These are phyloP conservation scores for Eumerus sabulonum DNA, from an alignment of 2,888 invertebrate genomes.

Conservation along the genomic window DNA sequence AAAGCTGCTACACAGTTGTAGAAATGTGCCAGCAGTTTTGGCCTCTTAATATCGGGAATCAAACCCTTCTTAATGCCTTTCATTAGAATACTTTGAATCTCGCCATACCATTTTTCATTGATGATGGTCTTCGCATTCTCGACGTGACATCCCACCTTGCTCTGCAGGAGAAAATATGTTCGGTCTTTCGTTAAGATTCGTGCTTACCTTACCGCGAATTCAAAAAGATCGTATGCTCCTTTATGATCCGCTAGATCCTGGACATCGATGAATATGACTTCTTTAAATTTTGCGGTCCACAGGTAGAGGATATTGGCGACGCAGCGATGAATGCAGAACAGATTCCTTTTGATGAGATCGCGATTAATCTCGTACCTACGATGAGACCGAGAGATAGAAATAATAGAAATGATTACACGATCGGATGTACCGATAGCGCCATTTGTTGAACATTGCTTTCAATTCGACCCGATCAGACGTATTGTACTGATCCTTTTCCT, in stretches of 20 bases:
- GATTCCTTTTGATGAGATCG: slow-evolving; percentile 81
- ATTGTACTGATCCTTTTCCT: slow-evolving; percentile 63
- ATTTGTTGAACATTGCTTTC: slow-evolving; percentile 83
- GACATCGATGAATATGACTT: slow-evolving; percentile 73
- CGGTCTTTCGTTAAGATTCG: too few species aligned
- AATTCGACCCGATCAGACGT: slow-evolving; percentile 80
- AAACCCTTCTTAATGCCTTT: slow-evolving; percentile 84
- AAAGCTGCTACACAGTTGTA: slow-evolving; percentile 91
- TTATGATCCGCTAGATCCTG: slow-evolving; percentile 75
- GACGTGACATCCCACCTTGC: slow-evolving; percentile 81
- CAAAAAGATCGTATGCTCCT: slow-evolving; percentile 77
- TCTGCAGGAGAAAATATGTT: slow-evolving; percentile 72
- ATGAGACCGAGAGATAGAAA: neutral
- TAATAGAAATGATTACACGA: slow-evolving; percentile 1
- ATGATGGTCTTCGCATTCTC: slow-evolving; percentile 85
- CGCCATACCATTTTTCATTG: slow-evolving; percentile 80
- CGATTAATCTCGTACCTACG: slow-evolving; percentile 79
- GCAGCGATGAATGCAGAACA: slow-evolving; percentile 90
- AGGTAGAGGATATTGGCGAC: slow-evolving; percentile 88
- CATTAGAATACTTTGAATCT: slow-evolving; percentile 76
- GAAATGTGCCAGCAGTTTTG: slow-evolving; percentile 85
- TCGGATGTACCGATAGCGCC: slow-evolving; percentile 82
- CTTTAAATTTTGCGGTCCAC: slow-evolving; percentile 89
- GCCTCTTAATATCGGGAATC: slow-evolving; percentile 84
- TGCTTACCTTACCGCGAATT: slow-evolving; percentile 75